Evolutionary conservation across 2,888 invertebrate genomes (phyloP), one percentile per base, ranked within the genome.

Genomic region (Zygaena filipendulae): DNA sequence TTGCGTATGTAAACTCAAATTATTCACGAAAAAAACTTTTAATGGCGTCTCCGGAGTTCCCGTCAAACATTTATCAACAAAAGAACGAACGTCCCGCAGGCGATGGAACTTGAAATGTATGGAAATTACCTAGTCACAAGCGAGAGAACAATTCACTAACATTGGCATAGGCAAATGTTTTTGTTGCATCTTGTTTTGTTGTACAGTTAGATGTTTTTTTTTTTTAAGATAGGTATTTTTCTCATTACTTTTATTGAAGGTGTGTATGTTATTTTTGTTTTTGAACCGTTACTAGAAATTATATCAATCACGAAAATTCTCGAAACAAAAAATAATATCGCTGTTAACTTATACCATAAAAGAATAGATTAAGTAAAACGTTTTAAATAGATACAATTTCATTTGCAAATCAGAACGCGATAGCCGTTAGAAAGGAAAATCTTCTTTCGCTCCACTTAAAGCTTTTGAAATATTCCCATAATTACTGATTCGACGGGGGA

Each of bases 41-140:
- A 79, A 79, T 79, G 79, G 79, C 77, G 77, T 79, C 79, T 74
- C 75, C 63, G 66, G 74, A 75, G 79, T 72, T 77, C 63, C 74
- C 75, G 79, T 75, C 77, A 79, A 79, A 77, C 77, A 77, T 77
- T 77, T 79, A 77, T 79, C 79, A 79, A 79, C 77, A 79, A 77
- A 77, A 77, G 77, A 79, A 77, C 70, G 75, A 77, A 75, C 75
- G 74, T 77, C 75, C 77, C 79, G 74, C 74, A 75, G 79, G 77
- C 77, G 77, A 77, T 74, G 66, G 74, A 79, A 77, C 77, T 77
- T 75, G 69, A 77, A 77, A 79, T 79, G 75, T 79, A 79, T 79
- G 79, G 75, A 79, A 77, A 79, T 79, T 79, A 77, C 77, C 75
- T 68, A 77, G 75, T 72, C 77, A 75, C 74, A 62, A 64, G 69